These are phyloP conservation scores for Heliconius himera DNA, from an alignment of 1,140 invertebrate genomes.

Conservation along the genomic window DNA sequence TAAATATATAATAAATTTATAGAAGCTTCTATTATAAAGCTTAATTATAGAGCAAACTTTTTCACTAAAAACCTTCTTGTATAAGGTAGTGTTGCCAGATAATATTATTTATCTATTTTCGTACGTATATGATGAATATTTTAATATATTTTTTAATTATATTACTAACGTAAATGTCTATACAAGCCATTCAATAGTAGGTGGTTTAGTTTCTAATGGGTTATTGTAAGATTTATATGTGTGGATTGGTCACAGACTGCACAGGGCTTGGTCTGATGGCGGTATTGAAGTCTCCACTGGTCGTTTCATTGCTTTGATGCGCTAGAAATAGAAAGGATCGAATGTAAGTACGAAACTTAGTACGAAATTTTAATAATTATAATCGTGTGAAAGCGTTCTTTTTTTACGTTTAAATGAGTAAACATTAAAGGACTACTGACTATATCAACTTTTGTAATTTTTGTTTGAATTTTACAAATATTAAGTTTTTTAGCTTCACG, in stretches of 20 bases:
- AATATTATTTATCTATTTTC: neutral
- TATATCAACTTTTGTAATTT: no score
- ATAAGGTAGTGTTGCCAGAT: neutral
- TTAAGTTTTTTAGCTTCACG: no score
- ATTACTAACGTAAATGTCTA: constrained; percentile 38
- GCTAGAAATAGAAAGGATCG: constrained; percentile 47
- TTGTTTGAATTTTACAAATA: no score
- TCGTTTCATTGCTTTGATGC: constrained; percentile 67
- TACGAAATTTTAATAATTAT: no score
- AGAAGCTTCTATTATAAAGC: neutral
- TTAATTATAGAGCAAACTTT: neutral
- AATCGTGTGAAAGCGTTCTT: no score
- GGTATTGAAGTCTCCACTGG: constrained; percentile 70
- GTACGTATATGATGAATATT: neutral
- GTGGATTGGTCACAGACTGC: constrained; percentile 70
- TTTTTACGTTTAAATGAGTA: no score
- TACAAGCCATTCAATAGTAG: constrained; percentile 75
- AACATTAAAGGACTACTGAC: no score
- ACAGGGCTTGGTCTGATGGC: constrained; percentile 58
- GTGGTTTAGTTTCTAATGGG: constrained; percentile 54
- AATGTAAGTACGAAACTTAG: no score
- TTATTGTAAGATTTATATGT: constrained; percentile 34
- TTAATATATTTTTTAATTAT: neutral
- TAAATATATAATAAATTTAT: neutral
- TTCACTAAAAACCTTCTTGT: neutral